Base-by-base conservation (phyloP, 2,797 vertebrate genomes). In the Choloepus didactylus region DNA sequence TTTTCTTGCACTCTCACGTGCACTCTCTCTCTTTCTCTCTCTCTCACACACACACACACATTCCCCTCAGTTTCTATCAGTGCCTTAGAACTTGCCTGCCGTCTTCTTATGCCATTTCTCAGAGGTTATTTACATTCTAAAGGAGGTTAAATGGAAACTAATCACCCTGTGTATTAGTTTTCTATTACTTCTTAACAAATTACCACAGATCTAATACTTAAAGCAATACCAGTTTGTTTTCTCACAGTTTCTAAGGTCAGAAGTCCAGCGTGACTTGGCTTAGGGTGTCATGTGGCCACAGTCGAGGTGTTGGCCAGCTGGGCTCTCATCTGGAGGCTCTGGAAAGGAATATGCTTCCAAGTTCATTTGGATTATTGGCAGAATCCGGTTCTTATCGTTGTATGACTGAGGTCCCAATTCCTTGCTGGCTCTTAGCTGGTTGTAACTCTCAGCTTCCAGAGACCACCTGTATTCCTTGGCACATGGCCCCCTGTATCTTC, bases 261-360 rank as follows among this genome's bases (percentile, higher is more conserved):
- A 31, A 67, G 66, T 46, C 66, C 18, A 77, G 75, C 27, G 16
- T 67, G 87, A 80, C 76, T 95, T 94, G 95, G 86, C 59, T 60
- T 41, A 38, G 75, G 25, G 79, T 81, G 23, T 91, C 54, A 23
- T 64, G 81, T 95, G 82, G 60, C 64, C 51, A 92, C 90, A 94
- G 79, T 35, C 31, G 67, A 96, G 89, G 66, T 79, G 59, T 29
- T 69, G 44, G 76, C 87, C 94, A 97, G 67, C 69, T 91, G 62
- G n/a, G 49, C 41, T 93, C 44, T 94, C 87, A 29, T 89, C 44
- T 82, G 87, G 75, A 80, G 56, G 46, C 27, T 70, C 64, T 87
- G 31, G 46, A 38, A 96, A 83, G 49, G 35, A 72, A 69, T 27
- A 23, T 14, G 8, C 21, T 56, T 93, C 83, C 91, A 89, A 76